phyloP scores from a whole-genome alignment of 2,797 vertebrate species.

The Aldrovandia affinis region DNA sequence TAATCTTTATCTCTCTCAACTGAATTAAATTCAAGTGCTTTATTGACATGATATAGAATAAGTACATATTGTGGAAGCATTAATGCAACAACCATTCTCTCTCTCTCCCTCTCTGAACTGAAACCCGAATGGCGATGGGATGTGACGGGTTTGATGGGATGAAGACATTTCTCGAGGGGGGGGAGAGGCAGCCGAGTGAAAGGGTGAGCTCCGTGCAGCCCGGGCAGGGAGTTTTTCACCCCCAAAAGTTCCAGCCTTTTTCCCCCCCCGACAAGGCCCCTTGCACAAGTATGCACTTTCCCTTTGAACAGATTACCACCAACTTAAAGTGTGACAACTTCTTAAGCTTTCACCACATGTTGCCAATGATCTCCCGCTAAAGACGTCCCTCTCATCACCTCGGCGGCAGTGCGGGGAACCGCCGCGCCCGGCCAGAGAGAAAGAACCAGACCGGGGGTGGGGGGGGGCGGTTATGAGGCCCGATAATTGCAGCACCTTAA shows the following conservation, averaged over 20 bases:
- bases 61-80: not conserved
- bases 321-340: slow-evolving; percentile 90
- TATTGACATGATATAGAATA: not conserved
- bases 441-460: slow-evolving; percentile 43
- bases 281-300: slow-evolving; percentile 71
- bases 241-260: slow-evolving; percentile 26
- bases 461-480: slow-evolving; percentile 54
- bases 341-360: slow-evolving; percentile 83
- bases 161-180: slow-evolving; percentile 50
- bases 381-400: slow-evolving; percentile 80
- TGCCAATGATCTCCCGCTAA: slow-evolving; percentile 79
- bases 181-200: slow-evolving; percentile 13
- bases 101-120: not conserved
- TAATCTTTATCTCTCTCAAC: not conserved
- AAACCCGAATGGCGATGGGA: not conserved
- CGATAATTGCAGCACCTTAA: slow-evolving; percentile 75
- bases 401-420: slow-evolving; percentile 78
- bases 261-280: slow-evolving; percentile 59
- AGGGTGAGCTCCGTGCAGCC: slow-evolving; percentile 53
- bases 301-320: slow-evolving; percentile 85
- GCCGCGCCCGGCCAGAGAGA: slow-evolving; percentile 51
- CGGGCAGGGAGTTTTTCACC: slow-evolving; percentile 36
- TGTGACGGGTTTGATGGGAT: slow-evolving; percentile 50
- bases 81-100: not conserved
- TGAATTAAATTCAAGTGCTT: not conserved